Evolutionary conservation across 2,113 vertebrate genomes (phyloP).

Genomic region (Eublepharis macularius): DNA sequence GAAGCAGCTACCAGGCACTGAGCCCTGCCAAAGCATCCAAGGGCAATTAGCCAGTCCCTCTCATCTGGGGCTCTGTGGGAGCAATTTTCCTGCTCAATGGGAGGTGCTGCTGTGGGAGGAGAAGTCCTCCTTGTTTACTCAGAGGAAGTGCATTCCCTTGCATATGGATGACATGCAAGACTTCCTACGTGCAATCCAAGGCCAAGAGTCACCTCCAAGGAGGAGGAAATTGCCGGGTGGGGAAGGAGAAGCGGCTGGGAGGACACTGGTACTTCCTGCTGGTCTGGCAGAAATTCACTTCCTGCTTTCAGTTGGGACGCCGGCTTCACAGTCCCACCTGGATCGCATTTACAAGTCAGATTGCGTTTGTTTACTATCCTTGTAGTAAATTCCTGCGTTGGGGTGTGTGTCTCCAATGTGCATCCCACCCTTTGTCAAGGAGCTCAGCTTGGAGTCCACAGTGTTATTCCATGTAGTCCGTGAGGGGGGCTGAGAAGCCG

Average conservation of each 20-base stretch:
- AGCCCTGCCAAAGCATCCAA: slow-evolving; percentile 44
- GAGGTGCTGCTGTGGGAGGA: slow-evolving; percentile 65
- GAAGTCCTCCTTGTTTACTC: slow-evolving; percentile 64
- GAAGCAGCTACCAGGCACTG: slow-evolving; percentile 46
- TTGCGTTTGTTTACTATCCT: too few relatives aligned
- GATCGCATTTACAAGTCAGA: too few relatives aligned
- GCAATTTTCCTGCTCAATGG: slow-evolving; percentile 49
- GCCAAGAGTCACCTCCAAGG: slow-evolving; percentile 41
- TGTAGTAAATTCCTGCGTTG: neutral
- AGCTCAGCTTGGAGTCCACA: neutral
- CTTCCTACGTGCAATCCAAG: slow-evolving; percentile 64
- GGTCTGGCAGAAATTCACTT: slow-evolving; percentile 7
- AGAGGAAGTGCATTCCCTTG: slow-evolving; percentile 65
- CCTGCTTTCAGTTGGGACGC: slow-evolving; percentile 7
- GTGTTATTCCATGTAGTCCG: too few relatives aligned
- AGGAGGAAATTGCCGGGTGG: slow-evolving; percentile 54
- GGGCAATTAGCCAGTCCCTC: slow-evolving; percentile 54
- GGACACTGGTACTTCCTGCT: slow-evolving; percentile 39
- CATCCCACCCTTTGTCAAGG: neutral
- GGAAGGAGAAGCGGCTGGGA: slow-evolving; percentile 33
- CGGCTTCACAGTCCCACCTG: neutral
- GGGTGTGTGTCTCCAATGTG: too few relatives aligned
- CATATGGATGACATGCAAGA: slow-evolving; percentile 40
- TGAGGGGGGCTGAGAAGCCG: neutral
- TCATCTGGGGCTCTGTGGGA: slow-evolving; percentile 52